phyloP scores from a whole-genome alignment of 2,113 vertebrate species.

The Salvelinus sp. region DNA sequence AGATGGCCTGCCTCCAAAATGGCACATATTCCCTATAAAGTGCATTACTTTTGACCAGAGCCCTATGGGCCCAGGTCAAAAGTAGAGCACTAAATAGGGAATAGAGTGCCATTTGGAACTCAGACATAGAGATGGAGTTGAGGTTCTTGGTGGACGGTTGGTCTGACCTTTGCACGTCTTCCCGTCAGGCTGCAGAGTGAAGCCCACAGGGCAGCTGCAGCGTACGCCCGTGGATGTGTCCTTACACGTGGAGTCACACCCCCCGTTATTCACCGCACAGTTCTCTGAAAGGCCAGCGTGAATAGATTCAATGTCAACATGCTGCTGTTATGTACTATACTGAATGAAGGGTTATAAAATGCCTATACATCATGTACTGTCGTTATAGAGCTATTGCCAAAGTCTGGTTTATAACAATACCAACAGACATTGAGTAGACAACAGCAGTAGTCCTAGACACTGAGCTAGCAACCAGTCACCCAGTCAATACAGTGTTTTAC shows the following conservation, averaged over 20 bases:
- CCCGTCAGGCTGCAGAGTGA: conserved; percentile 90
- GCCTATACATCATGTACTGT: too few species aligned
- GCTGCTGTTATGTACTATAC: neutral
- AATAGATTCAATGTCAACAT: neutral
- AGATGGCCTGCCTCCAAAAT: too few species aligned
- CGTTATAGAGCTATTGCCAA: too few species aligned
- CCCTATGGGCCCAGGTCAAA: too few species aligned
- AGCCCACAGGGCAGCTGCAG: conserved; percentile 94
- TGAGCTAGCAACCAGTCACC: neutral
- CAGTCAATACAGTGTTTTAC: conserved; percentile 25
- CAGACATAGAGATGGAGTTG: too few species aligned
- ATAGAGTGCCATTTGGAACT: too few species aligned
- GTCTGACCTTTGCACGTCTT: conserved; percentile 94
- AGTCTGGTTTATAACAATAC: neutral
- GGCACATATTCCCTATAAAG: too few species aligned
- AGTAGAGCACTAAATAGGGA: too few species aligned
- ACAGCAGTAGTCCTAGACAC: neutral
- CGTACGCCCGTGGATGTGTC: conserved; percentile 96
- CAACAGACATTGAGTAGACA: conserved; percentile 2
- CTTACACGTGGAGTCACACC: conserved; percentile 96
- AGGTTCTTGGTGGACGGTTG: too few species aligned
- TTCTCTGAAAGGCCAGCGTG: conserved; percentile 80
- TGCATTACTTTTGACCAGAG: too few species aligned
- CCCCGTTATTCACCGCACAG: conserved; percentile 93
- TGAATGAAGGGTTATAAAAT: neutral